phyloP scores from a whole-genome alignment of 2,888 invertebrate species.

The Hirtodrosophila histrioides region DNA sequence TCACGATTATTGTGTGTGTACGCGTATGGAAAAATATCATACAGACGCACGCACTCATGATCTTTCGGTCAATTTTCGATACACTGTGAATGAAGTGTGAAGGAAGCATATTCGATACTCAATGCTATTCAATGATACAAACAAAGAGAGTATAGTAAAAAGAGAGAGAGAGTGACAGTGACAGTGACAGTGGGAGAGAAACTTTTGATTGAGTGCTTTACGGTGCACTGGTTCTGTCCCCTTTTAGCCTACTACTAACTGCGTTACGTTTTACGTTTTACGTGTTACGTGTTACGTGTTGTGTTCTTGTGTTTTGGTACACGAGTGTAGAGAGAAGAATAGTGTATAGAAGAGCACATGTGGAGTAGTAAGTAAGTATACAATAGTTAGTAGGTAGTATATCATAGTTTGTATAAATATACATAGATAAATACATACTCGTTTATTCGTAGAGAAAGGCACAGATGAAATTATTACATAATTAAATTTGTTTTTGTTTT shows the following conservation, averaged over 20 bases:
- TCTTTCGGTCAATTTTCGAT: no score
- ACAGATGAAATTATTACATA: conserved; percentile 82
- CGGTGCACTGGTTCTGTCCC: conserved; percentile 1
- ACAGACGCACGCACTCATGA: no score
- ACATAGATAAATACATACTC: conserved; percentile 34
- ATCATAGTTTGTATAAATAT: conserved; percentile 43
- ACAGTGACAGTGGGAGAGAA: conserved; percentile 3
- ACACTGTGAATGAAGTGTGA: no score
- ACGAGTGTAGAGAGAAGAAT: not conserved
- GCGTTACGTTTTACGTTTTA: conserved; percentile 19
- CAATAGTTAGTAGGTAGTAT: conserved; percentile 33
- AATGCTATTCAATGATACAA: no score
- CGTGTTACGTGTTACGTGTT: conserved; percentile 1
- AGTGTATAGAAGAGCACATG: conserved; percentile 57
- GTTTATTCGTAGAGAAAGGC: conserved; percentile 79
- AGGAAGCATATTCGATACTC: no score
- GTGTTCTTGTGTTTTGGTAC: not conserved
- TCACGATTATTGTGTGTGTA: no score
- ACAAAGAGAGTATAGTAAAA: no score
- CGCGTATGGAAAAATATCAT: no score
- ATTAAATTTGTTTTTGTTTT: conserved; percentile 63
- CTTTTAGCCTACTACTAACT: conserved; percentile 3
- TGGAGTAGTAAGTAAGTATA: conserved; percentile 31
- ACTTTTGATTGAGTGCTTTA: conserved; percentile 8
- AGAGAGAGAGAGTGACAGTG: no score